These are phyloP conservation scores for Enteromius paludinosus DNA, from an alignment of 2,797 vertebrate species.

Conservation along the genomic window DNA sequence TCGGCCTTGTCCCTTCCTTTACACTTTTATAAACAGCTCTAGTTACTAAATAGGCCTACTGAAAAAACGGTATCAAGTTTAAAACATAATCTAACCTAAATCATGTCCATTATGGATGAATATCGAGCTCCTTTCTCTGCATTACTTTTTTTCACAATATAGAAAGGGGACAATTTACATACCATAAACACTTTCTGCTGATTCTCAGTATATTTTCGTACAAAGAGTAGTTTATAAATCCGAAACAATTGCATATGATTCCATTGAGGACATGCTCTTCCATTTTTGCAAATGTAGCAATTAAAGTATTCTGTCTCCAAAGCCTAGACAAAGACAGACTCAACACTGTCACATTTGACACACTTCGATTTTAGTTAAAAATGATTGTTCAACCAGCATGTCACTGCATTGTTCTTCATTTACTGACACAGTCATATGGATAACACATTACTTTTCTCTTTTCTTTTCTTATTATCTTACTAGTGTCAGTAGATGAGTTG, in stretches of 20 bases:
- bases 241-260: neutral
- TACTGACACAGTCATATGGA: neutral
- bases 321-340: neutral
- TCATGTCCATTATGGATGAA: neutral
- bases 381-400: conserved; percentile 1
- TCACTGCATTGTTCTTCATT: neutral
- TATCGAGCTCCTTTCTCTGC: neutral
- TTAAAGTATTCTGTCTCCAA: neutral
- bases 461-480: neutral
- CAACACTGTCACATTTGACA: conserved; percentile 9
- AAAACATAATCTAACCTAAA: neutral
- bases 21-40: neutral
- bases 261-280: neutral
- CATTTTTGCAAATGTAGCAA: neutral
- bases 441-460: neutral
- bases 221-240: neutral
- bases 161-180: neutral
- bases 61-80: neutral
- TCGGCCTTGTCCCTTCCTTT: neutral
- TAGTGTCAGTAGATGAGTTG: neutral
- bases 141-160: neutral
- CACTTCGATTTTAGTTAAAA: conserved; percentile 27
- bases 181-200: neutral
- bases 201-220: neutral
- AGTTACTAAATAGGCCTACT: neutral